Percentiles rank a stretch among this genome's conserved stretches.
phyloP scores from a whole-genome alignment of 2,113 vertebrate genomes.

The Octodon degus region DNA sequence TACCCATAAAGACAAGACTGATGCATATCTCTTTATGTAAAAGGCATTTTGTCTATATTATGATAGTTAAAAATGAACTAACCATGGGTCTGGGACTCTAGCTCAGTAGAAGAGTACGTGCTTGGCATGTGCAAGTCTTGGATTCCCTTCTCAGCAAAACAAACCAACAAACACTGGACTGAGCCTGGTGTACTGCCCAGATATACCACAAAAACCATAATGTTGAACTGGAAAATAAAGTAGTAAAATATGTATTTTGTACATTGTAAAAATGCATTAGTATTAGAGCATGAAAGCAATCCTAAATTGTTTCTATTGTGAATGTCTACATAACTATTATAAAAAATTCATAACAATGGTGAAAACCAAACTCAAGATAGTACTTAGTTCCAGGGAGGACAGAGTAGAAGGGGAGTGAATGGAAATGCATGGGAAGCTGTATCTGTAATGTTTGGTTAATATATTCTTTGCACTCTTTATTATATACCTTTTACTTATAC shows the following conservation, averaged over 20 bases:
- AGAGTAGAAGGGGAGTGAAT: neutral
- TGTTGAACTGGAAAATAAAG: neutral
- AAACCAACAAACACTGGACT: neutral
- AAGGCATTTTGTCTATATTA: neutral
- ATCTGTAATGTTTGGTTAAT: neutral
- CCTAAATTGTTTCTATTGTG: neutral
- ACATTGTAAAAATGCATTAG: neutral
- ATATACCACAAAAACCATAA: neutral
- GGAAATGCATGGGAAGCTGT: neutral
- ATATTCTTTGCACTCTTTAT: neutral
- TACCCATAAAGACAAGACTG: too few relatives aligned
- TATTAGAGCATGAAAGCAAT: neutral
- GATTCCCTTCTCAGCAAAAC: neutral
- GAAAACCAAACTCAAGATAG: neutral
- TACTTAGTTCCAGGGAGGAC: neutral
- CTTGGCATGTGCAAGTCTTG: neutral
- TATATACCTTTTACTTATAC: neutral
- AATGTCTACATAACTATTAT: neutral
- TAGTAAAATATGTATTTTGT: neutral
- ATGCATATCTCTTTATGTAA: too few relatives aligned
- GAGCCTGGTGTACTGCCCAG: neutral
- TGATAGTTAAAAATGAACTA: neutral
- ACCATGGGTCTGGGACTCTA: neutral
- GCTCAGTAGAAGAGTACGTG: neutral
- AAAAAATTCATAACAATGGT: neutral